Conservation (phyloP, 2,113 vertebrate genomes). For the Eonycteris spelaea region DNA sequence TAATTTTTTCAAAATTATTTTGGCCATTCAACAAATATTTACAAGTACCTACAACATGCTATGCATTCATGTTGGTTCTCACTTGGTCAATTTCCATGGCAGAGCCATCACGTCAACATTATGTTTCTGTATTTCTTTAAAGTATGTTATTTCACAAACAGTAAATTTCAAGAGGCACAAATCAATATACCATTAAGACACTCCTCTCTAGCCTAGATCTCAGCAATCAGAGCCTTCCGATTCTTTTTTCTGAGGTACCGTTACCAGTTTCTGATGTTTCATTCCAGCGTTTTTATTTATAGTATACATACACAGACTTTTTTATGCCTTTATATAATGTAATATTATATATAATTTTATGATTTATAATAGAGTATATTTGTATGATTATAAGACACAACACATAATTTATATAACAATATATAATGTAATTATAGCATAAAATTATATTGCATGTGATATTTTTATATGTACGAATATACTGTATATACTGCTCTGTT, state of each 20-base stretch:
- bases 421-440: too few species aligned
- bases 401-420: too few species aligned
- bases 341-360: too few species aligned
- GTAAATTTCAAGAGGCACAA: not conserved
- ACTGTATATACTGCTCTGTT: too few species aligned
- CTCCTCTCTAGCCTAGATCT: not conserved
- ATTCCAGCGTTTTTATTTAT: too few species aligned
- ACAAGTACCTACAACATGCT: not conserved
- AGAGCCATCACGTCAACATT: not conserved
- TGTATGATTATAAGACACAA: too few species aligned
- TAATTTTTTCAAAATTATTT: not conserved
- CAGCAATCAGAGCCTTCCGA: not conserved
- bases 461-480: too few species aligned
- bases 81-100: not conserved
- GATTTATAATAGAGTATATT: too few species aligned
- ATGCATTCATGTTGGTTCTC: not conserved
- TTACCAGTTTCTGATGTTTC: too few species aligned
- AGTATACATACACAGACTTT: too few species aligned
- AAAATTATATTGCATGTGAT: too few species aligned
- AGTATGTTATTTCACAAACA: not conserved
- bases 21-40: not conserved
- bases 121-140: not conserved
- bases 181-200: not conserved
- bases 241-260: not conserved
- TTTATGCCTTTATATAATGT: too few species aligned